Percentiles rank a stretch among this genome's conserved stretches.
phyloP scores from a whole-genome alignment of 2,888 invertebrate genomes.

The Drosophila cyrtoloma region DNA sequence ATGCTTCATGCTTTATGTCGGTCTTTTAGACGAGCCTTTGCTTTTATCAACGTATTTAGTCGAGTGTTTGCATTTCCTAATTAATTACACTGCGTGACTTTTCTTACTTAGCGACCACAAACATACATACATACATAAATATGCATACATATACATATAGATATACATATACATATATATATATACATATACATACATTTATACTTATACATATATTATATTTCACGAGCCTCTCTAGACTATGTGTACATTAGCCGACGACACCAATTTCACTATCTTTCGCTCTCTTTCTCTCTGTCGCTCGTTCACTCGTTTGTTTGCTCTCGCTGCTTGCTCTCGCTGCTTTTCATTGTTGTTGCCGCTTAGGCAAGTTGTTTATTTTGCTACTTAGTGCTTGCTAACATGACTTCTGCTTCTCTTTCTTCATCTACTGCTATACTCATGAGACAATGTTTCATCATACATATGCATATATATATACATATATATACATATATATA shows the following conservation, averaged over 20 bases:
- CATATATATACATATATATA: slow-evolving; percentile 1
- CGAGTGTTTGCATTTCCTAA: slow-evolving; percentile 76
- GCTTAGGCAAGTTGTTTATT: slow-evolving; percentile 68
- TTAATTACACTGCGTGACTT: slow-evolving; percentile 77
- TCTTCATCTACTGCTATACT: slow-evolving; percentile 53
- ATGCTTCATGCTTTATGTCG: slow-evolving; percentile 29
- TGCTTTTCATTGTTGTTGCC: slow-evolving; percentile 34
- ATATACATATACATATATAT: neutral
- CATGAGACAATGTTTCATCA: slow-evolving; percentile 72
- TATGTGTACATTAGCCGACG: slow-evolving; percentile 6
- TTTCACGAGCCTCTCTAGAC: slow-evolving; percentile 14
- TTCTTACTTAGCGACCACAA: slow-evolving; percentile 62
- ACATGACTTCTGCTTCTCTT: slow-evolving; percentile 47
- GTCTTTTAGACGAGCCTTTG: slow-evolving; percentile 50
- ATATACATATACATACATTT: slow-evolving; percentile 4
- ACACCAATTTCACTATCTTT: neutral
- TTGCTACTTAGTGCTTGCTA: slow-evolving; percentile 55
- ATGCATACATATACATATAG: neutral
- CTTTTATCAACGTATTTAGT: slow-evolving; percentile 61
- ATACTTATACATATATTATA: slow-evolving; percentile 20
- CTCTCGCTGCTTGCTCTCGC: slow-evolving; percentile 23
- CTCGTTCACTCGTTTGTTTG: slow-evolving; percentile 7
- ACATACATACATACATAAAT: slow-evolving; percentile 5
- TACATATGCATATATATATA: slow-evolving; percentile 47
- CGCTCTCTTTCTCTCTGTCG: slow-evolving; percentile 1